phyloP scores from a whole-genome alignment of 1,140 invertebrate species.

The Drosophila varians region DNA sequence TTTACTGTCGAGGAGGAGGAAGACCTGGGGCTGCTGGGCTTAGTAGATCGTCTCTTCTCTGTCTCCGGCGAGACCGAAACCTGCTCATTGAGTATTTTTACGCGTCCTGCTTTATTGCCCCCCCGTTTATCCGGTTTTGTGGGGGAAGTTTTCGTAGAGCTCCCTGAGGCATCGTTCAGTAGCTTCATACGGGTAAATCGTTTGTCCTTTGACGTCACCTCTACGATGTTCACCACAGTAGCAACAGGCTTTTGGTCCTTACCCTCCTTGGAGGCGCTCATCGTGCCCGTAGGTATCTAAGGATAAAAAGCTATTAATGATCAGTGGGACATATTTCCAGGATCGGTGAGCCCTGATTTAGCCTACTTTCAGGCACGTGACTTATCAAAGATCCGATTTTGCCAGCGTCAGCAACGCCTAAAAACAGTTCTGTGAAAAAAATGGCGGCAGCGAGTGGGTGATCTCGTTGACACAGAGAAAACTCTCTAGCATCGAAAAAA shows the following conservation, averaged over 20 bases:
- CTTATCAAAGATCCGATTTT: constrained; percentile 50
- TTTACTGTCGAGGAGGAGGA: constrained; percentile 37
- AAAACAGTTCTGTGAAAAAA: constrained; percentile 67
- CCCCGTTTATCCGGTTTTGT: constrained; percentile 48
- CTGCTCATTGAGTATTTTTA: constrained; percentile 77
- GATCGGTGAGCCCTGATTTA: constrained; percentile 33
- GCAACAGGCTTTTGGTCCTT: constrained; percentile 28
- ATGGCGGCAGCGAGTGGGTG: constrained; percentile 68
- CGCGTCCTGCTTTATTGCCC: constrained; percentile 23
- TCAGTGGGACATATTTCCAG: constrained; percentile 21
- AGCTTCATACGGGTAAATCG: constrained; percentile 57
- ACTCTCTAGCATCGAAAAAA: constrained; percentile 5
- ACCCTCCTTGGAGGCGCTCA: constrained; percentile 48
- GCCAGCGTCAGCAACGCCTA: constrained; percentile 82
- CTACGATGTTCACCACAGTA: constrained; percentile 52
- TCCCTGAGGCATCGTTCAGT: constrained; percentile 46
- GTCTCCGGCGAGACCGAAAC: constrained; percentile 18
- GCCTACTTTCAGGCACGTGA: constrained; percentile 75
- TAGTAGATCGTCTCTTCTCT: constrained; percentile 28
- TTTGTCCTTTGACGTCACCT: constrained; percentile 46
- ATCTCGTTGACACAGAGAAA: not conserved
- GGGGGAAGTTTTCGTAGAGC: not conserved
- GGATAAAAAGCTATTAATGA: not conserved
- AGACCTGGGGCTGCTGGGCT: constrained; percentile 10
- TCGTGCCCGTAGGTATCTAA: constrained; percentile 15